Evolutionary conservation across 2,797 vertebrate species (phyloP).

Genomic region (Darevskia mixta): DNA sequence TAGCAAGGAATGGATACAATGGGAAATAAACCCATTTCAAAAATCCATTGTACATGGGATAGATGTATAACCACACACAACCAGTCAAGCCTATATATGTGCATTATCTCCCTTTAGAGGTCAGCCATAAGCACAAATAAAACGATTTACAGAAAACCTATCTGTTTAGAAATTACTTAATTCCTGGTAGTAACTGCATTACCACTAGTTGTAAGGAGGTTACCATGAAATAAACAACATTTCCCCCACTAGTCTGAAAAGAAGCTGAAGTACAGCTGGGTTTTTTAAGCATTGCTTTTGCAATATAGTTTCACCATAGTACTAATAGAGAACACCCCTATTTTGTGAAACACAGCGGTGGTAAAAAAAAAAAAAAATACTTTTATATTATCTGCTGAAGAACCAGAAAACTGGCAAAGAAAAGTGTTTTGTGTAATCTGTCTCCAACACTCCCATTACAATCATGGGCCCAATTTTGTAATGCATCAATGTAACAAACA

Average conservation of each 20-base stretch:
- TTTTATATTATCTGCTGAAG: not conserved
- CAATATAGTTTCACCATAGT: not conserved
- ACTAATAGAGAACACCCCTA: not conserved
- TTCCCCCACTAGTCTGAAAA: not conserved
- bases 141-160: not conserved
- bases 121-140: not conserved
- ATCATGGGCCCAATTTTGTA: not conserved
- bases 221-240: not conserved
- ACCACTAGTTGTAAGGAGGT: not conserved
- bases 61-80: not conserved
- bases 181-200: not conserved
- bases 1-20: not conserved
- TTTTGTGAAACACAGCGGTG: not conserved
- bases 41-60: not conserved
- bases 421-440: not conserved
- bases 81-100: not conserved
- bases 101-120: not conserved
- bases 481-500: not conserved
- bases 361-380: not conserved
- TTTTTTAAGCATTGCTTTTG: not conserved
- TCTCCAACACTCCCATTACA: not conserved
- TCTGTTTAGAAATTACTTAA: not conserved
- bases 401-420: not conserved
- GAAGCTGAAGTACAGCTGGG: not conserved
- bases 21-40: not conserved